phyloP scores from a whole-genome alignment of 1,140 invertebrate species.

The Pogonomyrmex californicus region DNA sequence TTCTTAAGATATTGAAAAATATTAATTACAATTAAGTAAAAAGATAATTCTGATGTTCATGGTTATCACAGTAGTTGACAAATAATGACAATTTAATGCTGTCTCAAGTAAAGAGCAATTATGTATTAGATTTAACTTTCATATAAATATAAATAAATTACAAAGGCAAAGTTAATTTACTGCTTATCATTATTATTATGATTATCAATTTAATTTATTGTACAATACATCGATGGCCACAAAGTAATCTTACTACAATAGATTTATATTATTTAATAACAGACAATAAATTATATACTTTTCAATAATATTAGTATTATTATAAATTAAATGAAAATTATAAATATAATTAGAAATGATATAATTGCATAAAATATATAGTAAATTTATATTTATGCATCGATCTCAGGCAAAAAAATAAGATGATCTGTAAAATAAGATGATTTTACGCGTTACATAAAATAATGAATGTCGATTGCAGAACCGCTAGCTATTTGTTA shows the following conservation, averaged over 20 bases:
- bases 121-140: background rate
- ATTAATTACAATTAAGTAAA: constrained; percentile 13
- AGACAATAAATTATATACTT: background rate
- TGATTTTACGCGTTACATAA: constrained; percentile 20
- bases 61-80: background rate
- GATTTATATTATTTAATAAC: no score
- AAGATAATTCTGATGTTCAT: background rate
- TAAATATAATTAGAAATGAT: background rate
- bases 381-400: background rate
- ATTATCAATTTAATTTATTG: background rate
- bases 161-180: background rate
- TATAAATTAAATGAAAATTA: background rate
- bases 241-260: no score
- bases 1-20: background rate
- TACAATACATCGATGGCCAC: background rate
- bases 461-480: constrained; percentile 53
- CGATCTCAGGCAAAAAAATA: constrained; percentile 50
- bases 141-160: background rate
- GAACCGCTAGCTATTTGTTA: constrained; percentile 49
- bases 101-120: background rate
- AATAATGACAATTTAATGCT: background rate
- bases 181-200: background rate
- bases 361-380: background rate
- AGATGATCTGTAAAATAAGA: constrained; percentile 38
- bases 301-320: background rate